These are phyloP conservation scores for Phrynocephalus versicolor DNA, from an alignment of 2,113 vertebrate genomes.

Conservation along the genomic window DNA sequence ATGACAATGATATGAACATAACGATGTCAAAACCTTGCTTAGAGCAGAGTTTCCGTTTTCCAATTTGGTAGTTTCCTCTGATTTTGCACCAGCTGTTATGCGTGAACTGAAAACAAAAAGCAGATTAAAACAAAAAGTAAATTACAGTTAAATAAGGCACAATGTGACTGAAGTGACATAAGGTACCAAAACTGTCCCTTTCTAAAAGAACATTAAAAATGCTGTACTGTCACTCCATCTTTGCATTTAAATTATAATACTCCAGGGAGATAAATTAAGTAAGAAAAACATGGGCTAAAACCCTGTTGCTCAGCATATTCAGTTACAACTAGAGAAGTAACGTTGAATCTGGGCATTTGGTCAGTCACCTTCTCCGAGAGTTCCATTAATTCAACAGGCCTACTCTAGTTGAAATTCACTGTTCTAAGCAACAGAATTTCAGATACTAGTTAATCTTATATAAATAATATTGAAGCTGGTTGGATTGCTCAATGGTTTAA, in stretches of 20 bases:
- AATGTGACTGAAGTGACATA: conserved; percentile 59
- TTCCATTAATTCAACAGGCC: too few species aligned
- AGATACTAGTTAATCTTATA: background rate
- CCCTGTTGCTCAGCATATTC: too few species aligned
- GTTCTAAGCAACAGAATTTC: too few species aligned
- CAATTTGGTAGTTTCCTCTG: conserved; percentile 81
- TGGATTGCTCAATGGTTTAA: too few species aligned
- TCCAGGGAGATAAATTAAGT: background rate
- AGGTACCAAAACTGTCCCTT: conserved; percentile 17
- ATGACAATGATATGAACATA: conserved; percentile 84
- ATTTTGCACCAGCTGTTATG: conserved; percentile 80
- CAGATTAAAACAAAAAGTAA: conserved; percentile 84
- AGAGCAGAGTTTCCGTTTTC: conserved; percentile 81
- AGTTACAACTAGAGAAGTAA: too few species aligned
- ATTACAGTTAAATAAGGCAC: conserved; percentile 76
- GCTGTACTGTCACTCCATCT: background rate
- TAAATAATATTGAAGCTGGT: too few species aligned
- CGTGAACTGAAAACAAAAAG: conserved; percentile 86
- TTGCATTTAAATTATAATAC: conserved; percentile 3
- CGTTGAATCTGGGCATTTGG: too few species aligned
- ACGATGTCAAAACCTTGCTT: conserved; percentile 83
- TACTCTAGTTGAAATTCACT: too few species aligned
- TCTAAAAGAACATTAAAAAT: conserved; percentile 19
- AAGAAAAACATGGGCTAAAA: background rate
- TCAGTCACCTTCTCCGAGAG: too few species aligned